Evolutionary conservation across 92 coral and sea anemone species (phyloP), one percentile per base, ranked within the genome.

Genomic region (Bergia puertoricense): DNA sequence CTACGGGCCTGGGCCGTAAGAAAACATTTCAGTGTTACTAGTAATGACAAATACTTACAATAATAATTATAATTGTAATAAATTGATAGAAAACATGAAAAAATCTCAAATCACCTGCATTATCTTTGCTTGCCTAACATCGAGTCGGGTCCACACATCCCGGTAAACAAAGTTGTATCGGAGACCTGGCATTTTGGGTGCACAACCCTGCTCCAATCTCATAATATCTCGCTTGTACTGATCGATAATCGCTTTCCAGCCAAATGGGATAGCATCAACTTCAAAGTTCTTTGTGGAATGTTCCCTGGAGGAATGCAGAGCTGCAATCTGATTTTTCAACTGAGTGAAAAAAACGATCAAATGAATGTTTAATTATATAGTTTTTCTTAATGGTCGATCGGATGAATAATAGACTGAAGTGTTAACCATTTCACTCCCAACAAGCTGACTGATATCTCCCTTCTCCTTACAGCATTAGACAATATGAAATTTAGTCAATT

Each of bases 101-200:
- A 75, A 38, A 75, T 38, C 42, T 46, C 54, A 45, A 72, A 22
- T 89, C 83, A 89, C 91, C 86, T 89, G 91, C 91, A 83, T 89
- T 6, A 89, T 77, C 76, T 89, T 89, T 16, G 91, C 91, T 48
- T 85, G 88, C 74, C 14, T 62, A 14, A 89, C 91, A 82, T 89
- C 82, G 44, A 82, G 88, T 57, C 91, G 76, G 30, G 91, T 89
- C 91, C 91, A 83, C 23, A 77, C 56, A 84, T 89, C 85, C 36
- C 91, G 66, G 85, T 75, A 84, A 30, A 89, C 88, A 75, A 45
- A 83, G 66, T 88, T 87, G 69, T 78, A 90, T 23, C 72, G 65
- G 59, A 85, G 78, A 51, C 72, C 74, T 10, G 92, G 89, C 16
- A 90, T 89, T 65, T 88, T 75, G 5, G 66, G 40, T 88, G 85